Evolutionary conservation across 2,797 vertebrate genomes (phyloP).

Genomic region (Gymnoscopelus braueri): DNA sequence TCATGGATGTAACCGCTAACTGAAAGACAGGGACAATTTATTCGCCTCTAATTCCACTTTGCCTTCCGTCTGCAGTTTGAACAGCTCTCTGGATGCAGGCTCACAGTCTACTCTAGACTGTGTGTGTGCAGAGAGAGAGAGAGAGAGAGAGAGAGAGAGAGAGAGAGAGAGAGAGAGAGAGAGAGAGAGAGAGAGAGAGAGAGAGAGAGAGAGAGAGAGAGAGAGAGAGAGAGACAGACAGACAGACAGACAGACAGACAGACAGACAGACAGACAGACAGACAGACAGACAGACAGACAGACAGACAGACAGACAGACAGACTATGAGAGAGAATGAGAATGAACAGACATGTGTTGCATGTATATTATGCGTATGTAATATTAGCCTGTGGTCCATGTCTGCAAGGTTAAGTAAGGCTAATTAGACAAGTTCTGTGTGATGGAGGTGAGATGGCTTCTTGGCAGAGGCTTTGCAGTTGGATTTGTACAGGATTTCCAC

Average conservation of each 20-base stretch:
- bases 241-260: background rate
- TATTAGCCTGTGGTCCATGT: conserved; percentile 21
- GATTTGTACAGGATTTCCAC: conserved; percentile 46
- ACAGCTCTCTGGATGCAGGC: no score
- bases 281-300: background rate
- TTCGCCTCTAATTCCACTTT: no score
- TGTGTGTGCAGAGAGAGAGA: no score
- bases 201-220: background rate
- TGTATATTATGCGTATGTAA: background rate
- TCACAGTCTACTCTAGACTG: no score
- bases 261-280: background rate
- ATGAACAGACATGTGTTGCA: background rate
- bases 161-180: background rate
- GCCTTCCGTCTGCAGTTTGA: no score
- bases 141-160: background rate
- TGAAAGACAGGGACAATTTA: no score
- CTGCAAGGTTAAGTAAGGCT: conserved; percentile 58
- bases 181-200: background rate
- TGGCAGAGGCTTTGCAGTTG: conserved; percentile 28
- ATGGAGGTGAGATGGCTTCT: conserved; percentile 34
- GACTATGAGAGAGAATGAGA: background rate
- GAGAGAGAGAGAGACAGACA: no score
- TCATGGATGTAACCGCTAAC: no score
- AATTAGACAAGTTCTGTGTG: conserved; percentile 57
- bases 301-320: background rate